Base-by-base conservation (phyloP, 2,797 vertebrate genomes). In the Danio jaintianensis region DNA sequence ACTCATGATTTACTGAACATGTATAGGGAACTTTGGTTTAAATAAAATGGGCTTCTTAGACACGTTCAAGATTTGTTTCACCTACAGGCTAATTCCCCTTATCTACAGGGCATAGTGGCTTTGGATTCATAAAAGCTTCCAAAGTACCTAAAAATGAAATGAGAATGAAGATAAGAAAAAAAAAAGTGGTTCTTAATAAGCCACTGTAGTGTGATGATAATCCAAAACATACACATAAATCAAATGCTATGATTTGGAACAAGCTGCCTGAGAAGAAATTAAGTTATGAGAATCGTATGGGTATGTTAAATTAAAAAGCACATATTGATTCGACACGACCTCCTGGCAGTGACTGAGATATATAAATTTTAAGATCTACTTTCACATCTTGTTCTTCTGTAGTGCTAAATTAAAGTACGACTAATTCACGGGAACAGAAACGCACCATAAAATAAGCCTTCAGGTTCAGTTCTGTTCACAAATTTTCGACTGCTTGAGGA, bases 231-330 rank as follows among this genome's bases (percentile, higher is more conserved):
- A 83, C 72, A 67, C 59, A 59, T 52, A 80, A 56, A 55, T 79
- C 55, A 86, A 36, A 74, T 47, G 43, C 48, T 82, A 6, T 83
- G 67, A 88, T 79, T 64, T 67, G 84, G 64, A 86, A 83, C 85
- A 69, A 90, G 90, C 89, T 92, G 92, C 88, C 78, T 72, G 76
- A 77, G 79, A 78, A 76, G 56, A 64, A 83, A 85, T 63, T 9
- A 55, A 72, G 83, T 83, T 72, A 90, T 45, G 82, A 38, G 48
- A 73, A 20, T 40, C 8, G 52, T 56, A 83, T 72, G 79, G 63
- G 40, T 50, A 53, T 82, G 50, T 68, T 38, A 43, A 71, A 11
- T 50, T 80, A 70, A 69, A 83, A 67, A 89, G 88, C 83, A 86
- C 45, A 63, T 29, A 63, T 63, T 75, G 53, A 42, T 43, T 20